phyloP scores from a whole-genome alignment of 2,888 invertebrate species.

The Tolmerus cingulatus region DNA sequence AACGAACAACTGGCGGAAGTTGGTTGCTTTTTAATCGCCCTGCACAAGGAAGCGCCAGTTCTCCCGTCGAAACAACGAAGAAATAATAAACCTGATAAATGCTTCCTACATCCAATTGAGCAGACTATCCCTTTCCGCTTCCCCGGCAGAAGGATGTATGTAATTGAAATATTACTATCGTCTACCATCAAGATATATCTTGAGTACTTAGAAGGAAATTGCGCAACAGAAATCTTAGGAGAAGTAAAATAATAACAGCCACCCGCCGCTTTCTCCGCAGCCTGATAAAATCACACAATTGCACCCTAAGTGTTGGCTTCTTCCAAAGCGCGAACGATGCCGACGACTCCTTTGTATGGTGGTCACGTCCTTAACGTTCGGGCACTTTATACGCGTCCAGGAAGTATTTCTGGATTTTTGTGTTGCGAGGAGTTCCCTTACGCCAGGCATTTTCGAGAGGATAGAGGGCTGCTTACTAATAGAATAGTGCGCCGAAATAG shows the following conservation, averaged over 20 bases:
- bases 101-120: constrained; percentile 30
- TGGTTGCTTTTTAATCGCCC: neutral
- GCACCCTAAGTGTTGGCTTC: constrained; percentile 21
- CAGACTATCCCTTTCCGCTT: constrained; percentile 9
- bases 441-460: neutral
- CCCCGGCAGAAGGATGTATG: constrained; percentile 1
- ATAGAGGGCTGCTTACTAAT: neutral
- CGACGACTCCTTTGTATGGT: neutral
- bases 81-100: constrained; percentile 16
- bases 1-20: neutral
- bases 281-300: constrained; percentile 35
- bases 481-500: neutral
- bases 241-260: constrained; percentile 43
- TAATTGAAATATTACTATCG: constrained; percentile 47
- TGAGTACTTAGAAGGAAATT: constrained; percentile 45
- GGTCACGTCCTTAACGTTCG: constrained; percentile 42
- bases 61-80: neutral
- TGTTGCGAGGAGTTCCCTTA: neutral
- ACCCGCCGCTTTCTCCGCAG: neutral
- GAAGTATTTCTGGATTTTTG: constrained; percentile 31
- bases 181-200: constrained; percentile 43
- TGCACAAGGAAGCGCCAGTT: neutral
- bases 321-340: neutral
- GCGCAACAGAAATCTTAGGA: constrained; percentile 43
- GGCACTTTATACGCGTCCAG: constrained; percentile 27